phyloP scores from a whole-genome alignment of 2,113 vertebrate genomes.

The Leucoraja erinaceus region DNA sequence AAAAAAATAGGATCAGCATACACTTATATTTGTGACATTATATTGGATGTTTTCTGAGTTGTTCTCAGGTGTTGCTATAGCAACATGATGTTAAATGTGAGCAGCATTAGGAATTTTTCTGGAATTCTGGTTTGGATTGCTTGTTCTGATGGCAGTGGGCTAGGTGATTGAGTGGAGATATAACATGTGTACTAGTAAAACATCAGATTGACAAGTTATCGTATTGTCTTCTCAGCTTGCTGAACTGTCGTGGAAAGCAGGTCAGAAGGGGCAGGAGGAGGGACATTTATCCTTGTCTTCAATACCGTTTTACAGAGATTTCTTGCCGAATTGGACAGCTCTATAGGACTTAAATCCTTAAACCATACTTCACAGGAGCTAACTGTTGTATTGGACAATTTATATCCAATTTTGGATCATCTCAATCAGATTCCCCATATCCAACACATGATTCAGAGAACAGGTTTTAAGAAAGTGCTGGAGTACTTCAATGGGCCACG shows the following conservation, averaged over 20 bases:
- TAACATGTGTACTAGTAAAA: background rate
- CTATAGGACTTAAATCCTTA: background rate
- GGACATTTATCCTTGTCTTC: background rate
- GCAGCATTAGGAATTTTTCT: constrained; percentile 16
- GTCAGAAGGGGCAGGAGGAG: background rate
- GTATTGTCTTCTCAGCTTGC: background rate
- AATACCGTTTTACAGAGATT: background rate
- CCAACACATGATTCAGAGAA: background rate
- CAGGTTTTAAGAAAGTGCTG: background rate
- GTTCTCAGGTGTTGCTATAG: constrained; percentile 28
- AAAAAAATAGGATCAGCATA: background rate
- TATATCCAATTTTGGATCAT: background rate
- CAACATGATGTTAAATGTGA: constrained; percentile 25
- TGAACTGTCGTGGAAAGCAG: background rate
- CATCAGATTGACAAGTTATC: background rate
- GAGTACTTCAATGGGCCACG: too few relatives aligned
- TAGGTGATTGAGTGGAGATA: background rate
- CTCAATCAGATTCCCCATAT: background rate
- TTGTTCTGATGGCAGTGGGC: background rate
- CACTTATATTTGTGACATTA: constrained; percentile 24
- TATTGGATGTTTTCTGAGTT: constrained; percentile 18
- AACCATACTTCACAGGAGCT: background rate
- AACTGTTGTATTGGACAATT: background rate
- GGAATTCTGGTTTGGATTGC: constrained; percentile 5
- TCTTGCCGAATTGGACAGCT: background rate